Percentiles rank a stretch among this genome's conserved stretches.
Evolutionary conservation across 2,888 invertebrate genomes (phyloP).

Genomic region (Conops quadrifasciatus): DNA sequence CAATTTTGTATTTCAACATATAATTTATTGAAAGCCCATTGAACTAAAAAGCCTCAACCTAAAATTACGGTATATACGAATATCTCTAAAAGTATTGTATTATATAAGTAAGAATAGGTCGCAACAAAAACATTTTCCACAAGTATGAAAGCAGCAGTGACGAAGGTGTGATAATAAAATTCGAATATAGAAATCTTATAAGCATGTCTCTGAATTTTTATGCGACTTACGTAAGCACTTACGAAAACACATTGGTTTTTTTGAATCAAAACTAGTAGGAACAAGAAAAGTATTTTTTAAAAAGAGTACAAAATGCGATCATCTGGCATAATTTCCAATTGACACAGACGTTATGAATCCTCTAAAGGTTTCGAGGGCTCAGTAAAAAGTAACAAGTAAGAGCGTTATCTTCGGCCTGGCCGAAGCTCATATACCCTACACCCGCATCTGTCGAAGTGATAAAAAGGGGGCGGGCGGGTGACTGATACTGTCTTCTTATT

Average conservation of each 20-base stretch:
- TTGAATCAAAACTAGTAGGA: not conserved
- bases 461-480: too few species aligned
- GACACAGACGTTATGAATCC: too few species aligned
- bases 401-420: too few species aligned
- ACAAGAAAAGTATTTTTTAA: not conserved
- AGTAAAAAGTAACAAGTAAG: too few species aligned
- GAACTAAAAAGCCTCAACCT: too few species aligned
- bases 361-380: too few species aligned
- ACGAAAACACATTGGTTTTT: not conserved
- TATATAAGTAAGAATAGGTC: too few species aligned
- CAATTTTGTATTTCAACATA: slow-evolving; percentile 20
- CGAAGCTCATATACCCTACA: too few species aligned
- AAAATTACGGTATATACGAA: too few species aligned
- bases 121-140: not conserved
- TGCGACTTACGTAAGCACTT: slow-evolving; percentile 22
- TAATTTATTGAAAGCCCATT: not conserved
- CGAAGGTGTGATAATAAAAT: slow-evolving; percentile 35
- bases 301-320: slow-evolving; percentile 2
- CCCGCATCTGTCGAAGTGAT: slow-evolving; percentile 27
- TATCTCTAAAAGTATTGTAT: too few species aligned
- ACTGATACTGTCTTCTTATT: too few species aligned
- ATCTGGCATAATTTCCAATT: not conserved
- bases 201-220: slow-evolving; percentile 22
- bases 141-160: not conserved
- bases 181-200: slow-evolving; percentile 23